Conservation (phyloP, 1,140 invertebrate genomes). For the Drosophila suzukii region DNA sequence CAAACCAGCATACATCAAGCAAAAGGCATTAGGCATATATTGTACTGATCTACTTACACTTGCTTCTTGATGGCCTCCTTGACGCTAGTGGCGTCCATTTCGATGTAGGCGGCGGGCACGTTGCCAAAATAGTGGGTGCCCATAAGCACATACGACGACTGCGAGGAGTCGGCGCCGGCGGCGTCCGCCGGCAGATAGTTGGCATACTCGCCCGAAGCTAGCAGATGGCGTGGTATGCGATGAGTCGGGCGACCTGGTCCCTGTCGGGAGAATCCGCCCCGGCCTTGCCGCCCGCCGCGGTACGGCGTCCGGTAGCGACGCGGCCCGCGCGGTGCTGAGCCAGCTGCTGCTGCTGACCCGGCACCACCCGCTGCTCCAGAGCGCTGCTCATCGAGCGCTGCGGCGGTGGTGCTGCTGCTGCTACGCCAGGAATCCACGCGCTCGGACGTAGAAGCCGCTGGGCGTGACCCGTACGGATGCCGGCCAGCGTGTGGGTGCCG, state of each 20-base stretch:
- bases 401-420: constrained; percentile 75
- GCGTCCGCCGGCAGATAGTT: constrained; percentile 77
- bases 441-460: constrained; percentile 69
- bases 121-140: constrained; percentile 86
- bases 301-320: constrained; percentile 82
- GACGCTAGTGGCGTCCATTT: constrained; percentile 86
- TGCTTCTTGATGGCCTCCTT: constrained; percentile 93
- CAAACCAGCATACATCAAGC: background rate
- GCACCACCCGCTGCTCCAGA: constrained; percentile 48
- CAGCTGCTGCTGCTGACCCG: constrained; percentile 35
- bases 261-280: constrained; percentile 82
- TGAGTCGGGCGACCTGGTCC: constrained; percentile 83
- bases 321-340: constrained; percentile 54
- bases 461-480: constrained; percentile 63
- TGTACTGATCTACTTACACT: constrained; percentile 88
- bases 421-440: constrained; percentile 84
- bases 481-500: constrained; percentile 53
- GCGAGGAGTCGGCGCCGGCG: constrained; percentile 73
- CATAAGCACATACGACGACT: constrained; percentile 87
- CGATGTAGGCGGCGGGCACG: constrained; percentile 85
- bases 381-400: constrained; percentile 57
- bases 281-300: constrained; percentile 74
- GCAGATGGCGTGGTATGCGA: constrained; percentile 84
- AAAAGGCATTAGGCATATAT: constrained; percentile 13
- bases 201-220: constrained; percentile 78